Conservation (phyloP, 23 tunicate genomes). For the Styela clava region DNA sequence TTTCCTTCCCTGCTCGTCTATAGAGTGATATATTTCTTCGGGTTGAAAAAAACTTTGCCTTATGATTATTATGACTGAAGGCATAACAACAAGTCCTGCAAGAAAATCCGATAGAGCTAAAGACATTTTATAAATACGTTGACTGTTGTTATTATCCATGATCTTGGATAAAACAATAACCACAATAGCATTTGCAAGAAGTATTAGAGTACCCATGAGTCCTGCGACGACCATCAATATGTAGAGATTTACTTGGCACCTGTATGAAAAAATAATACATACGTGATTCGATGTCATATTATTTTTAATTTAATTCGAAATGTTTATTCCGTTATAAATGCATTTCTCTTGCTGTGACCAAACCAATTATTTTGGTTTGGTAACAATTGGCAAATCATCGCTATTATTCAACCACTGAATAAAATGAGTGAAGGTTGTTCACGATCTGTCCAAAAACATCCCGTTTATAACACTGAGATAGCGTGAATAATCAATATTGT, state of each 20-base stretch:
- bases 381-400: no score
- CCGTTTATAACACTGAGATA: no score
- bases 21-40: not conserved
- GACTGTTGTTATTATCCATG: constrained; percentile 46
- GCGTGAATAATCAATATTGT: no score
- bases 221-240: constrained; percentile 43
- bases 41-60: not conserved
- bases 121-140: constrained; percentile 56
- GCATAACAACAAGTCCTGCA: constrained; percentile 45
- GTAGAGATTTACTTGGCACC: constrained; percentile 48
- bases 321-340: no score
- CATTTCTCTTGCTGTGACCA: no score
- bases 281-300: no score
- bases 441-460: no score
- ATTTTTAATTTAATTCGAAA: no score
- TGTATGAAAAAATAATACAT: not conserved
- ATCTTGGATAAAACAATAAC: constrained; percentile 32
- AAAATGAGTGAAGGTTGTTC: no score
- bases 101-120: constrained; percentile 53
- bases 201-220: constrained; percentile 26
- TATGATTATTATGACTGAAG: not conserved
- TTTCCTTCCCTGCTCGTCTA: not conserved
- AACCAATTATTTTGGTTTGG: no score
- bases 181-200: constrained; percentile 37
- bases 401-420: no score